Base-by-base conservation (phyloP, 2,888 invertebrate genomes). In the Psococerastis gibbosa region DNA sequence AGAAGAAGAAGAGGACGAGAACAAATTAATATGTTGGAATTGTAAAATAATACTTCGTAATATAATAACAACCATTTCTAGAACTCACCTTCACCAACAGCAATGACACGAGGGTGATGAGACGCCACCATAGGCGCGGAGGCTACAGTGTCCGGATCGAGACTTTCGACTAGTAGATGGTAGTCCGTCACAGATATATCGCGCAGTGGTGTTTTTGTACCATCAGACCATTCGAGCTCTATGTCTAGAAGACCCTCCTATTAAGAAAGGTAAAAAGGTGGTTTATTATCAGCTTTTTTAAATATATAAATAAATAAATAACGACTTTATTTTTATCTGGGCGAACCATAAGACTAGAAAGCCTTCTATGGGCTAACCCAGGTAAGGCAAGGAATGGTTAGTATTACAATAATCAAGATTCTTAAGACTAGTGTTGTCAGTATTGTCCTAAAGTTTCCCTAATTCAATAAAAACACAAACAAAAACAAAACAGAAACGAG, bases 71-170 rank as follows among this genome's bases (percentile, higher is more conserved):
- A n/a, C n/a, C n/a, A n/a, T n/a, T n/a, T n/a, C n/a, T 61, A 60
- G n/a, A n/a, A n/a, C 27, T 27, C 11, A 27, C 88, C 88, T 65
- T 89, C 87, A 27, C 89, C 89, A 22, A 92, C 84, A n/a, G 92
- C 94, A 51, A 92, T 91, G 41, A 95, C 89, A 38, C 91, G 69
- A 0, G 92, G 92, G 63, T 89, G 87, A 53, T 78, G 78, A 0
- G 85, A 85, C 0, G 85, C 84, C 32, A 83, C 71, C 81, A 85
- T 83, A 15, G 88, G 85, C 1, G 89, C 85, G 57, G 91, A 84
- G 3, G 89, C 91, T 6, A 94, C 88, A 2, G 92, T 83, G 54
- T 87, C 87, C 1, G 84, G 80, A 59, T 91, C 87, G 44, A 87
- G 66, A 52, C 89, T 88, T 58, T 88, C 85, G 15, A 92, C 88